Base-by-base conservation (phyloP, 2,113 vertebrate species). In the Anseranas semipalmata region DNA sequence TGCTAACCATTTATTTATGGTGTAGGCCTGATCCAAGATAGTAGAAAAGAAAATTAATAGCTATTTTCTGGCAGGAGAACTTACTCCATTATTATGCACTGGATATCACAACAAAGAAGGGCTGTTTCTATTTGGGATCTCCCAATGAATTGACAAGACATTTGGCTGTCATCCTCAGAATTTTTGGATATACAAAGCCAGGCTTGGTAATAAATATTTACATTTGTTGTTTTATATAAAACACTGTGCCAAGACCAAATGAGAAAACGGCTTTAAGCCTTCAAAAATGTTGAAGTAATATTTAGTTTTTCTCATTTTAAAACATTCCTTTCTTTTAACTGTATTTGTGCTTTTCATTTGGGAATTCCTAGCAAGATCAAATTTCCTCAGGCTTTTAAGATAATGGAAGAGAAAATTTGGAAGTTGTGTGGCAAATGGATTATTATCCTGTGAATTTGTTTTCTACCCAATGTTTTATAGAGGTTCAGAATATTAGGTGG, bases 121-220 rank as follows among this genome's bases (percentile, higher is more conserved):
- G 12, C 20, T 94, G 22, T 77, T 93, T 56, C 48, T 78, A 25
- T 81, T 63, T 56, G 60, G 53, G n/a, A 43, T 90, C 53, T 74
- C 74, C 24, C 1, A 3, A 25, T 78, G 43, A 84, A 85, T 71
- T 94, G 85, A 85, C 12, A 56, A 92, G 83, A 87, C 6, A 45
- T 73, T 95, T 95, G 90, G 77, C 80, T 92, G 66, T 76, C 32
- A 74, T 82, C 66, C 70, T 82, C 82, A 59, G 81, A 19, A 27
- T 77, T 92, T 90, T 74, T 80, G 39, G 41, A 67, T 91, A 83
- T 80, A 89, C 33, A 95, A 78, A 91, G 35, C 13, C 35, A 76
- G 66, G 28, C 24, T 87, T 73, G 65, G n/a, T 28, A 91, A 59
- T 87, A 93, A 94, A 91, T 88, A 89, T 89, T 95, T 94, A 85